Percentiles rank a stretch among this genome's conserved stretches.
phyloP scores from a whole-genome alignment of 2,888 invertebrate genomes.

The Sinopyrophorus schimmeli region DNA sequence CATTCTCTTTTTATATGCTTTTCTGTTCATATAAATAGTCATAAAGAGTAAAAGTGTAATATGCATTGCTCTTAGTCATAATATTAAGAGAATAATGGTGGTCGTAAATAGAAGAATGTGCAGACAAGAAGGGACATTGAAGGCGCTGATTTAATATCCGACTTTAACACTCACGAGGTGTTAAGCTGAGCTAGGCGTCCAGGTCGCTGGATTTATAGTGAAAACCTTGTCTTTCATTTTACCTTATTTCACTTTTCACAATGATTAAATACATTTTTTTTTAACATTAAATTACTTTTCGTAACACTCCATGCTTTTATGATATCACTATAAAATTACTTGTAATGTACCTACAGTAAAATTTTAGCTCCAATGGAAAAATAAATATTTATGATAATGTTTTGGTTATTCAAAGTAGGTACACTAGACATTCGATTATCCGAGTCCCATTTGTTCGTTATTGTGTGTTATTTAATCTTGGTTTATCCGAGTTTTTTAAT shows the following conservation, averaged over 20 bases:
- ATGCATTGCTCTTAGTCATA: conserved; percentile 18
- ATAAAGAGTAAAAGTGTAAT: conserved; percentile 22
- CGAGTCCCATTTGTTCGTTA: too few relatives aligned
- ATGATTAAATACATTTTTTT: conserved; percentile 11
- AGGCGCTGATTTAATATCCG: conserved; percentile 25
- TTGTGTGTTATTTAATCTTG: too few relatives aligned
- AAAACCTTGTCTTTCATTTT: conserved; percentile 7
- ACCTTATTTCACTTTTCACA: conserved; percentile 8
- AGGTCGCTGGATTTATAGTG: conserved; percentile 19
- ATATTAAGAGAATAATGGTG: conserved; percentile 16
- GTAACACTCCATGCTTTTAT: too few relatives aligned
- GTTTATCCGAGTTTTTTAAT: too few relatives aligned
- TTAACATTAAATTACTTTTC: not conserved
- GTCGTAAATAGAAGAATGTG: conserved; percentile 27
- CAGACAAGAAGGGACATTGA: conserved; percentile 22
- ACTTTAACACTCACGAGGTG: conserved; percentile 14
- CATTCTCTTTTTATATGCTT: too few relatives aligned
- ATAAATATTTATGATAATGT: too few relatives aligned
- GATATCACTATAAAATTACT: too few relatives aligned
- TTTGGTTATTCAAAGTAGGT: too few relatives aligned
- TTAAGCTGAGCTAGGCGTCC: conserved; percentile 6
- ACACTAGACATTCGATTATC: too few relatives aligned
- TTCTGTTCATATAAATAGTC: conserved; percentile 11
- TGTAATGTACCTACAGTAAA: too few relatives aligned
- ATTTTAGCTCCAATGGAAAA: too few relatives aligned